Conservation (phyloP, 53 echinoderm and acorn worm species). For the Echinarachnius parma region DNA sequence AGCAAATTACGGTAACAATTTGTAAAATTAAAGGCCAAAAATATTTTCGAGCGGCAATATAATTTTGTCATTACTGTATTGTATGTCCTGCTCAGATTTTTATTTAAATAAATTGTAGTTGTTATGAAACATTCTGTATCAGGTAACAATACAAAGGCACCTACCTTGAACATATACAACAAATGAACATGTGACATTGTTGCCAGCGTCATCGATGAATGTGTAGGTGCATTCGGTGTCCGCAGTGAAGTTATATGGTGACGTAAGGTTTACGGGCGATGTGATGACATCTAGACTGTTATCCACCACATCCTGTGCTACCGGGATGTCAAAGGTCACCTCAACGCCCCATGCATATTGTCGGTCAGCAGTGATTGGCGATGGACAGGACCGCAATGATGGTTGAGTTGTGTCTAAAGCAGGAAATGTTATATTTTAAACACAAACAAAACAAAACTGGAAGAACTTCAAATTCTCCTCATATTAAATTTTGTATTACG, state of each 20-base stretch:
- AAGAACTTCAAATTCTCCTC: no score
- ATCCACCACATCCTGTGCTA: constrained; percentile 39
- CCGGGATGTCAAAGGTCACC: constrained; percentile 39
- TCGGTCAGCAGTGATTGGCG: constrained; percentile 30
- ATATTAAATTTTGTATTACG: no score
- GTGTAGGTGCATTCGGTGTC: constrained; percentile 40
- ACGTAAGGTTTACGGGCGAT: constrained; percentile 48
- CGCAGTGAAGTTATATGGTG: constrained; percentile 43
- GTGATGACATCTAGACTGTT: constrained; percentile 28
- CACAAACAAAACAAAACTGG: no score
- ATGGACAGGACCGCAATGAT: constrained; percentile 55
- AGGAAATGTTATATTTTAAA: no score
- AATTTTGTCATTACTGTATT: no score
- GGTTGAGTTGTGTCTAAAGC: constrained; percentile 47
- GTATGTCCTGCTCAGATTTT: no score
- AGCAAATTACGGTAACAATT: no score
- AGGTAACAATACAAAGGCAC: no score
- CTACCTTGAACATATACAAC: constrained; percentile 43
- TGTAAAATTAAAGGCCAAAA: no score
- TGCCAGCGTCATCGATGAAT: constrained; percentile 49
- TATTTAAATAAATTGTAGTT: no score
- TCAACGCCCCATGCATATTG: constrained; percentile 11
- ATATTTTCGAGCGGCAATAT: no score
- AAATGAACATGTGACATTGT: constrained; percentile 49
- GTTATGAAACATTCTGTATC: no score